Conservation (phyloP, 2,888 invertebrate genomes). For the Drosophila kuntzei region DNA sequence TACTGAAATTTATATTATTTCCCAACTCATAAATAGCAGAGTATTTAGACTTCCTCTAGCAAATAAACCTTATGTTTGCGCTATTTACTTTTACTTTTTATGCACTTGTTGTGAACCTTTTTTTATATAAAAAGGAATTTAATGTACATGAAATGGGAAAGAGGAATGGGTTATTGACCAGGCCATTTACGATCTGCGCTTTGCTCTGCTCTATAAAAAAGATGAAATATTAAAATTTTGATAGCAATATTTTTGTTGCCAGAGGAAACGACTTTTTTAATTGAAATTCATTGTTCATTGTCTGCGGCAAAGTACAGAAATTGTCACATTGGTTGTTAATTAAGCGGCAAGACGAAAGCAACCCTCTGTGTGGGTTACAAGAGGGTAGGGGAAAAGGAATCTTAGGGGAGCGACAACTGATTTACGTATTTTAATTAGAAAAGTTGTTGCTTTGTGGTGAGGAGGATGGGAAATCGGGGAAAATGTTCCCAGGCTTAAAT, state of each 20-base stretch:
- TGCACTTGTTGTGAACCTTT: conserved; percentile 31
- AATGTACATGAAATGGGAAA: conserved; percentile 17
- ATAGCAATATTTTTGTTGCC: conserved; percentile 40
- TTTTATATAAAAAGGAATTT: conserved; percentile 40
- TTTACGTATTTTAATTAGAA: conserved; percentile 57
- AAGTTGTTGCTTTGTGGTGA: conserved; percentile 18
- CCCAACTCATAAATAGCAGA: background rate
- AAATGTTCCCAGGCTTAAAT: conserved; percentile 42
- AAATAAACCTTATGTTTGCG: background rate
- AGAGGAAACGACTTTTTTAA: conserved; percentile 35
- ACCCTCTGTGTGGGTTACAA: conserved; percentile 14
- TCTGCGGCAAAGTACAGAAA: conserved; percentile 30
- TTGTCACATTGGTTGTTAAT: conserved; percentile 56
- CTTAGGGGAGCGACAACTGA: conserved; percentile 27
- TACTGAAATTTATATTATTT: background rate
- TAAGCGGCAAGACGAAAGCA: conserved; percentile 25
- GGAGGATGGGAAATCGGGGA: background rate
- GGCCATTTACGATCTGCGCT: conserved; percentile 4
- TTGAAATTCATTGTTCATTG: conserved; percentile 49
- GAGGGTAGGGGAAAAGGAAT: background rate
- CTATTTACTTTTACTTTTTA: conserved; percentile 51
- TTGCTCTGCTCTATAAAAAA: conserved; percentile 17
- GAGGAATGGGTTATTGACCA: conserved; percentile 31
- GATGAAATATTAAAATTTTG: conserved; percentile 35
- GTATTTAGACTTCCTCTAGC: background rate